Evolutionary conservation across 2,797 vertebrate genomes (phyloP), one percentile per base, ranked within the genome.

Genomic region (Chiroxiphia lanceolata): DNA sequence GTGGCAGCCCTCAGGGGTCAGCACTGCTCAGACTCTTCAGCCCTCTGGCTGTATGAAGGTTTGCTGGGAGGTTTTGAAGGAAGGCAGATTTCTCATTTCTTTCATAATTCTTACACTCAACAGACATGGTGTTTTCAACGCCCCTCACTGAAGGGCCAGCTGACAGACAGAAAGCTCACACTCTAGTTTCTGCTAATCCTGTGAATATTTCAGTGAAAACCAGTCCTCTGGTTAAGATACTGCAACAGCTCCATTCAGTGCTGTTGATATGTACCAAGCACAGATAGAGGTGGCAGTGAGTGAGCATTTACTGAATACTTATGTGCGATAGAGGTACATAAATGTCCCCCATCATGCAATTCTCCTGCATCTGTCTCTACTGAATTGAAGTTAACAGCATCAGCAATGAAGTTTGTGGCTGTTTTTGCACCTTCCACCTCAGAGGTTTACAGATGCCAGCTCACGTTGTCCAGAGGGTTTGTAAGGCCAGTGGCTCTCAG

Each of bases 191-290:
- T 74, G 57, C 56, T 44, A 44, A 27, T 23, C 19, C n/a, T 72
- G 40, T 13, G 7, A 36, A 9, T 33, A 18, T 6, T 29, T 42
- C 6, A 1, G 20, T 19, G 63, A 38, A 42, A 51, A 77, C 1
- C 13, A 54, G 11, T 18, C 13, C 33, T 57, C 31, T 15, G 15
- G 44, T 19, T 71, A 12, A 94, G 80, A 27, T 3, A 21, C 29
- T 31, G 56, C 47, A 42, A 17, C n/a, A 45, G 38, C 34, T 80
- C 45, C 40, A 1, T 2, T 4, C 2, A 1, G 17, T n/a, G 79
- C 25, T 80, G 71, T 6, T 33, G 34, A 1, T 4, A 2, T 0
- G 0, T 21, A 26, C 33, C 15, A 20, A 33, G 63, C 11, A 47
- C 40, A 57, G 77, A 15, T 15, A 54, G 61, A 0, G 0, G 50